These are phyloP conservation scores for Tetranychus piercei DNA, from an alignment of 2,888 invertebrate species.

Conservation along the genomic window DNA sequence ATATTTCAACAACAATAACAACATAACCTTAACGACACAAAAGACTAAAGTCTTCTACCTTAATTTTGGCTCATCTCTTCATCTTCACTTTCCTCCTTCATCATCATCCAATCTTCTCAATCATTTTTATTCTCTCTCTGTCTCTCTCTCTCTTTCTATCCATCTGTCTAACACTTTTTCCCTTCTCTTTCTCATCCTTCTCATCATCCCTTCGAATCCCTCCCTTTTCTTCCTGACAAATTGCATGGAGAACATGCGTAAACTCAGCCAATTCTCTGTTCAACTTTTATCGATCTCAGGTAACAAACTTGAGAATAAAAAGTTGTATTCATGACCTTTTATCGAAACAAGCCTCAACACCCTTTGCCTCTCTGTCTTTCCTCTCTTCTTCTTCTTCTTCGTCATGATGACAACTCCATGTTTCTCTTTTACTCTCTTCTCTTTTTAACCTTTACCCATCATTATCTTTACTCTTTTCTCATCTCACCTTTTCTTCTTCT, in stretches of 20 bases:
- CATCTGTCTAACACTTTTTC: neutral
- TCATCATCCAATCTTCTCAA: neutral
- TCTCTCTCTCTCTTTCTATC: conserved; percentile 6
- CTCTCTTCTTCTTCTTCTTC: neutral
- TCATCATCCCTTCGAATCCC: neutral
- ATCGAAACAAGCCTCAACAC: neutral
- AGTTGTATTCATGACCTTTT: neutral
- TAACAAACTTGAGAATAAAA: neutral
- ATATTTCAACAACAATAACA: neutral
- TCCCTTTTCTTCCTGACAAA: neutral
- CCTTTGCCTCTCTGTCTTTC: neutral
- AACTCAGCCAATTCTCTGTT: neutral
- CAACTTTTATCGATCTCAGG: neutral
- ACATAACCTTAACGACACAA: neutral
- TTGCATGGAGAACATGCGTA: neutral
- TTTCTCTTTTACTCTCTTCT: neutral
- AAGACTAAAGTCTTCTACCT: neutral
- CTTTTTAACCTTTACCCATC: neutral
- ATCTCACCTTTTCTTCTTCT: neutral
- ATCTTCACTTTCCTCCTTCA: neutral
- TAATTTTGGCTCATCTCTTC: neutral
- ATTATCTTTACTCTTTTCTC: neutral
- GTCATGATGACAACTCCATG: neutral
- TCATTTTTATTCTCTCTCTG: conserved; percentile 7
- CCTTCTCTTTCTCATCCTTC: neutral